Evolutionary conservation across 2,797 vertebrate genomes (phyloP), one percentile per base, ranked within the genome.

Genomic region (Falco rusticolus): DNA sequence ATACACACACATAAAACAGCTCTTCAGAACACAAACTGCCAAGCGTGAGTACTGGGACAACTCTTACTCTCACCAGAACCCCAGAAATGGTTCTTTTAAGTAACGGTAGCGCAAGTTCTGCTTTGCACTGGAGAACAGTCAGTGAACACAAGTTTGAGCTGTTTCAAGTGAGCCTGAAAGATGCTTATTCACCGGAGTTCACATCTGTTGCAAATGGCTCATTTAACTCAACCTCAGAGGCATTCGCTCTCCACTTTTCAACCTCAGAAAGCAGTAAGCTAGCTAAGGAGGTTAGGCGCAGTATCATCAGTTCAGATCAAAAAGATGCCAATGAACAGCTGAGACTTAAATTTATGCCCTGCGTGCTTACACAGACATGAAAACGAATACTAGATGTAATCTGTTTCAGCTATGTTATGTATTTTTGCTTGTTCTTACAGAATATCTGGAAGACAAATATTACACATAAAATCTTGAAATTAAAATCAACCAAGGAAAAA

Each of bases 301-400:
- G 90, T 61, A 91, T 75, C 83, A 93, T 78, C 70, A 56, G 69
- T 72, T 89, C 82, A 91, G 51, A 94, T 96, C 71, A 94, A 90
- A 90, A 95, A 94, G 87, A 87, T 87, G 89, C 96, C 98, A 98
- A 97, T 75, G 90, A 97, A 98, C 97, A 98, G 89, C 98, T 95
- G 93, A 90, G 82, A 84, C 79, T 95, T 71, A 91, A 94, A 89
- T 93, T 79, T 76, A 92, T 59, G 77, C 61, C 61, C 70, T 80
- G 47, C 59, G 51, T 7, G 0, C 56, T 83, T 75, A 39, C 51
- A 56, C 6, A 19, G 59, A 61, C 65, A 64, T 5, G 29, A 90
- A 94, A 96, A 97, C 0, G 1, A 93, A 84, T 21, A 59, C 34
- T 56, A 57, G 41, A 33, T 65, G 45, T 14, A 82, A 92, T 72